phyloP scores from a whole-genome alignment of 23 tunicate species.

The Ascidia mentula region DNA sequence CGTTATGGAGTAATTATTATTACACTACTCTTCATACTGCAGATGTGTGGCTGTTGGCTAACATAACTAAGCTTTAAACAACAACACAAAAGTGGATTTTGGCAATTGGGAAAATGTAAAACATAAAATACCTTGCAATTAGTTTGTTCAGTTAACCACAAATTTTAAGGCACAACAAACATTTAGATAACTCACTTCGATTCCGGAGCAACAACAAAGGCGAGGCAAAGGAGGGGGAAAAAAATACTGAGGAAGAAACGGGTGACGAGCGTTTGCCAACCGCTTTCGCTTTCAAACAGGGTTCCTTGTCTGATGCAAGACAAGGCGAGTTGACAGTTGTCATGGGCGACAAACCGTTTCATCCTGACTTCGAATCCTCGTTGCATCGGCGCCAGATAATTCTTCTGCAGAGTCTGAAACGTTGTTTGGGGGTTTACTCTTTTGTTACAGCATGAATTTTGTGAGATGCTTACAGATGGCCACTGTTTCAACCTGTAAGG shows the following conservation, averaged over 20 bases:
- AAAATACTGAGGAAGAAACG: constrained; percentile 27
- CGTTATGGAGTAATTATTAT: too few relatives aligned
- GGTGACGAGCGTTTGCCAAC: constrained; percentile 31
- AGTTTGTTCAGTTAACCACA: too few relatives aligned
- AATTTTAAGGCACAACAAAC: not conserved
- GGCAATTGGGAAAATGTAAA: too few relatives aligned
- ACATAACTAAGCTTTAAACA: too few relatives aligned
- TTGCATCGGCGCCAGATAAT: constrained; percentile 42
- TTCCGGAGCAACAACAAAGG: constrained; percentile 57
- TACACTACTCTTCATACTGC: too few relatives aligned
- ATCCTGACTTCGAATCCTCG: constrained; percentile 50
- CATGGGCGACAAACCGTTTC: constrained; percentile 67
- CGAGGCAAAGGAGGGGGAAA: constrained; percentile 55
- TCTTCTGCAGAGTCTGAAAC: constrained; percentile 33
- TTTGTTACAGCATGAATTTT: too few relatives aligned
- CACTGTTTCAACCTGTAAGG: too few relatives aligned
- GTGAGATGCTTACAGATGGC: too few relatives aligned
- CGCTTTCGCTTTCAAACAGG: constrained; percentile 42
- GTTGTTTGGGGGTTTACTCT: too few relatives aligned
- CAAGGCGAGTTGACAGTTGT: constrained; percentile 59
- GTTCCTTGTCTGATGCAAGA: constrained; percentile 61
- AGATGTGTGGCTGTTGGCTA: too few relatives aligned
- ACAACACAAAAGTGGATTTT: too few relatives aligned
- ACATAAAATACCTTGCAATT: too few relatives aligned
- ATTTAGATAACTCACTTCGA: constrained; percentile 32